phyloP scores from a whole-genome alignment of 2,888 invertebrate species.

The Pimpla rufipes region DNA sequence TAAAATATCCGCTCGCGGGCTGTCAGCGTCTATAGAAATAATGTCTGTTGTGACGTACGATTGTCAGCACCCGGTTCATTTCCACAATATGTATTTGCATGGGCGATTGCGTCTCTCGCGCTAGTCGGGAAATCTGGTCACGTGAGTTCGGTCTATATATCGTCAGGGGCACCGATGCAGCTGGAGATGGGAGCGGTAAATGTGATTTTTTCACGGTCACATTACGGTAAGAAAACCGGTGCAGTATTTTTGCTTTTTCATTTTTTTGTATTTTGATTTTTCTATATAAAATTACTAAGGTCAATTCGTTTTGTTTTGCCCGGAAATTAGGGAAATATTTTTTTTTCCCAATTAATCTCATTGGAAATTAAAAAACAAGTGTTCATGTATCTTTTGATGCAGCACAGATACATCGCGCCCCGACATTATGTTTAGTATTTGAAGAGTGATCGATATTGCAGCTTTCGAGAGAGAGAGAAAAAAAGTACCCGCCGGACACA shows the following conservation, averaged over 20 bases:
- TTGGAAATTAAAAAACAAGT: no score
- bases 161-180: not conserved
- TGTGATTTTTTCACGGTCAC: no score
- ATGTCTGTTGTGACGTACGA: constrained; percentile 21
- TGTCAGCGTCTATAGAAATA: constrained; percentile 50
- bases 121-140: not conserved
- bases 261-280: no score
- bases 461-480: not conserved
- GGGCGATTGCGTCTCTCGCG: not conserved
- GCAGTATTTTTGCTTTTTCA: not conserved
- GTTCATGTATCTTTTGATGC: no score
- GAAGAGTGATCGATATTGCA: not conserved
- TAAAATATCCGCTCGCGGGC: not conserved
- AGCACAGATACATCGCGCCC: no score
- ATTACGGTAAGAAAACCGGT: no score
- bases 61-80: not conserved
- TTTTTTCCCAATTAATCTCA: no score
- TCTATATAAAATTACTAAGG: no score
- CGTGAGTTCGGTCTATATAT: not conserved
- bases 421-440: no score
- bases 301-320: no score
- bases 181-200: no score
- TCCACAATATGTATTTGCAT: constrained; percentile 5
- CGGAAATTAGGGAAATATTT: no score
- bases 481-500: not conserved